A percentile compares a stretch with the other conserved stretches of the same genome.
These are phyloP conservation scores for Sarcophaga peregrina DNA, from an alignment of 1,140 invertebrate genomes.

Conservation along the genomic window DNA sequence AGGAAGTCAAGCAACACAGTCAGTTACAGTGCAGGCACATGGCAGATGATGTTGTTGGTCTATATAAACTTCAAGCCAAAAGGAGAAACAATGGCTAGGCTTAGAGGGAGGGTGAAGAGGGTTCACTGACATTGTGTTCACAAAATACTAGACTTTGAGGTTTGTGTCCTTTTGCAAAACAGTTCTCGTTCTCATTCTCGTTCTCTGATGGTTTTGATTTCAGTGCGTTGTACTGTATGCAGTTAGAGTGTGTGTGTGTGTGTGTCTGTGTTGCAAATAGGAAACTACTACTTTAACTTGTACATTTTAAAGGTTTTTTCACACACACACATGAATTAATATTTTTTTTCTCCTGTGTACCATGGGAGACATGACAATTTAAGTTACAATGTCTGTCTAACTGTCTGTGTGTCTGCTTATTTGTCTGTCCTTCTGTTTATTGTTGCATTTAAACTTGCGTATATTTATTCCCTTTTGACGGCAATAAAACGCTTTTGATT, in stretches of 20 bases:
- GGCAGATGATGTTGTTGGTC: neutral
- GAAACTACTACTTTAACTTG: neutral
- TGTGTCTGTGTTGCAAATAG: neutral
- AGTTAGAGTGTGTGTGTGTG: neutral
- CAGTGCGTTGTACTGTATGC: neutral
- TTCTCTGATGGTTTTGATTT: too few relatives aligned
- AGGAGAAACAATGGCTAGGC: too few relatives aligned
- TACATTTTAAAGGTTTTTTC: constrained; percentile 25
- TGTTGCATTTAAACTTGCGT: neutral
- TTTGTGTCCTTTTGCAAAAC: constrained; percentile 25
- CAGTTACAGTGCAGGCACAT: neutral
- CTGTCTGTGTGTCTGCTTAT: neutral
- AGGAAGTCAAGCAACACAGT: neutral
- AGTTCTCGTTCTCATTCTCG: too few relatives aligned
- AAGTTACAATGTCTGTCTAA: neutral
- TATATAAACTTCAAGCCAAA: too few relatives aligned
- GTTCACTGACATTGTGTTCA: constrained; percentile 1
- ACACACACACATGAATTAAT: constrained; percentile 18
- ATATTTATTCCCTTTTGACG: too few relatives aligned
- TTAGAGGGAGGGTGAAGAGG: neutral
- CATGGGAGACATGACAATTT: constrained; percentile 20
- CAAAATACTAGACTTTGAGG: constrained; percentile 27
- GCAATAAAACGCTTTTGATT: too few relatives aligned
- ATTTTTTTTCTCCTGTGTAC: constrained; percentile 8
- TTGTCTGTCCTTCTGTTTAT: neutral